Conservation (phyloP, 1,140 invertebrate genomes). For the silkworm (Bombyx mori) region ASM3026992v2 NC_085123.1:9027001-9027500, state of each 20-base stretch:
- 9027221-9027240: slow-evolving; percentile 77
- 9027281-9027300: slow-evolving; percentile 76
- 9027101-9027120: slow-evolving; percentile 21
- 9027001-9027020: no score
- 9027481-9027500: slow-evolving; percentile 56
- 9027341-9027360: slow-evolving; percentile 66
- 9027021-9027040: no score
- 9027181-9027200: slow-evolving; percentile 76
- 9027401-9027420: slow-evolving; percentile 72
- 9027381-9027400: slow-evolving; percentile 73
- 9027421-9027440: slow-evolving; percentile 69
- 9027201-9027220: slow-evolving; percentile 63
- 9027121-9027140: slow-evolving; percentile 48
- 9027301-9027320: slow-evolving; percentile 71
- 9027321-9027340: slow-evolving; percentile 57
- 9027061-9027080: no score
- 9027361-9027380: slow-evolving; percentile 64
- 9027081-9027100: slow-evolving; percentile 13
- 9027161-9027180: slow-evolving; percentile 90
- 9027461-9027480: slow-evolving; percentile 70
- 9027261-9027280: slow-evolving; percentile 72
- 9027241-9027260: slow-evolving; percentile 76
- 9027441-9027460: slow-evolving; percentile 63
- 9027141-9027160: slow-evolving; percentile 76
- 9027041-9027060: no score